phyloP scores from a whole-genome alignment of 1,140 invertebrate species.

The Pogonomyrmex barbatus region DNA sequence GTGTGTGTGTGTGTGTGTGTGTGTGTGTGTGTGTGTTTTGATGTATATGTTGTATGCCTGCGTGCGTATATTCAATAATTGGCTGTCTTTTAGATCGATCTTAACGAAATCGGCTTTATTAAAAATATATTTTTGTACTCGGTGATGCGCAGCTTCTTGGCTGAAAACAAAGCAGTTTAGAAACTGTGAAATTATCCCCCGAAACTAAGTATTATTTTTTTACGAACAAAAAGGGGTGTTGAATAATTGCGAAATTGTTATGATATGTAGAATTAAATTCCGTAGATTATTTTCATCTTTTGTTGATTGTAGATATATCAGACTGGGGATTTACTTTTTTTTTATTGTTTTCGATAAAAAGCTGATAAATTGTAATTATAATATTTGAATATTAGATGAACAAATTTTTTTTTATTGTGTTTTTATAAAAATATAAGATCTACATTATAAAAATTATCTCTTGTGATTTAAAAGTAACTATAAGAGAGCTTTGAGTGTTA shows the following conservation, averaged over 20 bases:
- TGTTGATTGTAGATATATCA: background rate
- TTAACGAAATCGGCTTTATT: constrained; percentile 11
- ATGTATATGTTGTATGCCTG: too few relatives aligned
- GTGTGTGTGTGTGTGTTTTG: too few relatives aligned
- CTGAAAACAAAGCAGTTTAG: constrained; percentile 6
- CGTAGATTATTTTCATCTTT: background rate
- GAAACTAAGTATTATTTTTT: constrained; percentile 53
- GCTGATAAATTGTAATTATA: background rate
- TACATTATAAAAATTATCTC: constrained; percentile 9
- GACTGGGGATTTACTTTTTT: background rate
- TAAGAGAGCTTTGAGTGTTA: background rate
- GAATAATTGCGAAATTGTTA: background rate
- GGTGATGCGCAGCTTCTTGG: background rate
- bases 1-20: background rate
- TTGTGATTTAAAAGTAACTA: background rate
- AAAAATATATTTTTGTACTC: constrained; percentile 58
- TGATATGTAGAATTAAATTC: background rate
- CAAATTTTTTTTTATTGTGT: background rate
- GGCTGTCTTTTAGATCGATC: constrained; percentile 16
- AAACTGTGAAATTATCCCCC: constrained; percentile 13
- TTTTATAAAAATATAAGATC: background rate
- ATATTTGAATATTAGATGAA: background rate
- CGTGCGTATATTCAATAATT: background rate
- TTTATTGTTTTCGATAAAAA: constrained; percentile 13
- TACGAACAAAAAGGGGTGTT: constrained; percentile 12